Percentiles rank a stretch among this genome's conserved stretches.
Conservation (phyloP, 2,113 vertebrate genomes). For the Pterocles orientalis region DNA sequence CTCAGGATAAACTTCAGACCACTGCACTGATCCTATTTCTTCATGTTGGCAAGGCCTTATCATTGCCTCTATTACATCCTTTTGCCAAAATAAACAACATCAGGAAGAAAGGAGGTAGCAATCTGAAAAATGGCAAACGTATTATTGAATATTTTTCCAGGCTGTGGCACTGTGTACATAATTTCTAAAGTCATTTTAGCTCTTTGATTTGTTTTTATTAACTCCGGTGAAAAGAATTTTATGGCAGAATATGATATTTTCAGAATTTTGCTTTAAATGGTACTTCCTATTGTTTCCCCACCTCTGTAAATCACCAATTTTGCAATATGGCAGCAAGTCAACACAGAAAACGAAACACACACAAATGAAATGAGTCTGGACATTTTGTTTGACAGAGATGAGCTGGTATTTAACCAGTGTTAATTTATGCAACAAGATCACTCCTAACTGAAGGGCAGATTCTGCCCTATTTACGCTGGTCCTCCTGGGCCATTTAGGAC, state of each 20-base stretch:
- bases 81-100: slow-evolving; percentile 25
- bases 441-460: background rate
- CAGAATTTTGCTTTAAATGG: background rate
- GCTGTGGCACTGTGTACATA: background rate
- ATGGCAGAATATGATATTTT: background rate
- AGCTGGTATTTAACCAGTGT: background rate
- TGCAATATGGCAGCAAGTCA: background rate
- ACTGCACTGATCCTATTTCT: slow-evolving; percentile 15
- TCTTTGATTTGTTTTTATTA: background rate
- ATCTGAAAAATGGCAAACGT: background rate
- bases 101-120: slow-evolving; percentile 37
- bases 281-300: background rate
- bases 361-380: background rate
- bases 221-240: background rate
- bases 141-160: slow-evolving; percentile 10
- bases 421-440: background rate
- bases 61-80: background rate
- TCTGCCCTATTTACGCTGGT: background rate
- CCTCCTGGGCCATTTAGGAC: background rate
- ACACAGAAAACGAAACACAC: background rate
- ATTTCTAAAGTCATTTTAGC: background rate
- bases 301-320: background rate
- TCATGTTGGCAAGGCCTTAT: slow-evolving; percentile 22
- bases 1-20: slow-evolving; percentile 5
- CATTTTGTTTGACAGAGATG: background rate